These are phyloP conservation scores for Hormaphis cornu DNA, from an alignment of 1,140 invertebrate genomes.

Conservation along the genomic window DNA sequence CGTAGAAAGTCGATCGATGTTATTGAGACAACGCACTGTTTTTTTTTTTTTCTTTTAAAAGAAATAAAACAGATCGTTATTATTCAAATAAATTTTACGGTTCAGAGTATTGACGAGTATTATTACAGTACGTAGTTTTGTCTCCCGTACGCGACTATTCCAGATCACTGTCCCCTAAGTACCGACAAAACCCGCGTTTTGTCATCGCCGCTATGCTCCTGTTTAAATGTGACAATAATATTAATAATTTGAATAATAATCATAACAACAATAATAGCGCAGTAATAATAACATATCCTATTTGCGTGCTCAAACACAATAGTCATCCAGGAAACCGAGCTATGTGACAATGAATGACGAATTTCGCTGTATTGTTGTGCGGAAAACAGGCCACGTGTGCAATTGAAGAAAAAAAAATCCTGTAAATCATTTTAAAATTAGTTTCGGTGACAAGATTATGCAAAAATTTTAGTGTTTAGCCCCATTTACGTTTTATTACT, in stretches of 20 bases:
- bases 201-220: background rate
- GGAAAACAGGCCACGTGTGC: conserved; percentile 3
- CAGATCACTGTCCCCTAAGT: too few species aligned
- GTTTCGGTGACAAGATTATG: background rate
- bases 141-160: too few species aligned
- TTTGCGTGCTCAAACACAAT: background rate
- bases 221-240: background rate
- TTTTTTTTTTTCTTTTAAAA: too few species aligned
- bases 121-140: too few species aligned
- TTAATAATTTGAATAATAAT: background rate
- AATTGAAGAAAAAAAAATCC: background rate
- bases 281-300: background rate
- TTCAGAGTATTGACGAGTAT: too few species aligned
- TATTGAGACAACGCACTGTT: too few species aligned
- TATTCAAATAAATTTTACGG: too few species aligned
- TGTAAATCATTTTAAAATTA: conserved; percentile 14
- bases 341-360: conserved; percentile 11
- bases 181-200: too few species aligned
- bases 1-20: too few species aligned
- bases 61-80: too few species aligned
- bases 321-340: background rate
- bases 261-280: background rate
- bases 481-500: background rate
- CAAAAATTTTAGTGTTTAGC: background rate
- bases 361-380: background rate